phyloP scores from a whole-genome alignment of 1,140 invertebrate genomes.

The Metopolophium dirhodum region DNA sequence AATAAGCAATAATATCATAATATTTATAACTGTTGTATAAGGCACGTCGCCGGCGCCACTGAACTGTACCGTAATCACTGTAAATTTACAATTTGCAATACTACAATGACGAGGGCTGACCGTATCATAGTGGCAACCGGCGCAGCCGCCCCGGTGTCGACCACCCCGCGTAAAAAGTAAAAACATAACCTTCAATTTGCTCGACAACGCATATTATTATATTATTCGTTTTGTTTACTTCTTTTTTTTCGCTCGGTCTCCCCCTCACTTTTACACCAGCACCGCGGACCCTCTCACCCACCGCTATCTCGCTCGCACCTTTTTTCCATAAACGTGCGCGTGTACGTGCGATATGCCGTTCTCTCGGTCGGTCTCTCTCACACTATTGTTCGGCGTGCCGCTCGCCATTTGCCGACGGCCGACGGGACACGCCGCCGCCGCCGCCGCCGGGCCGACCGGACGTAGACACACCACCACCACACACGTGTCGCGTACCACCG shows the following conservation, averaged over 20 bases:
- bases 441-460: background rate
- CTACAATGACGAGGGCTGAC: background rate
- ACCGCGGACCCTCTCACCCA: background rate
- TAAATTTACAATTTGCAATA: background rate
- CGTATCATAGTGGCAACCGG: no score
- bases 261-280: background rate
- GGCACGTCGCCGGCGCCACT: no score
- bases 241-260: background rate
- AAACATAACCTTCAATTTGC: slow-evolving; percentile 23
- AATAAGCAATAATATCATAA: no score
- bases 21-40: background rate
- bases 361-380: background rate
- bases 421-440: background rate
- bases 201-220: background rate
- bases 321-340: no score
- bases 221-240: background rate
- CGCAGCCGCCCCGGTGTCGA: background rate
- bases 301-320: background rate
- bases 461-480: background rate
- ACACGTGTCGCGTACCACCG: background rate
- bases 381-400: background rate
- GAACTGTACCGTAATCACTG: no score
- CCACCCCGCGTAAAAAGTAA: background rate
- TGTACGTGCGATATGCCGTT: background rate
- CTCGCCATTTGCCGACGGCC: background rate